These are phyloP conservation scores for Labroides dimidiatus DNA, from an alignment of 2,797 vertebrate species.

Conservation along the genomic window DNA sequence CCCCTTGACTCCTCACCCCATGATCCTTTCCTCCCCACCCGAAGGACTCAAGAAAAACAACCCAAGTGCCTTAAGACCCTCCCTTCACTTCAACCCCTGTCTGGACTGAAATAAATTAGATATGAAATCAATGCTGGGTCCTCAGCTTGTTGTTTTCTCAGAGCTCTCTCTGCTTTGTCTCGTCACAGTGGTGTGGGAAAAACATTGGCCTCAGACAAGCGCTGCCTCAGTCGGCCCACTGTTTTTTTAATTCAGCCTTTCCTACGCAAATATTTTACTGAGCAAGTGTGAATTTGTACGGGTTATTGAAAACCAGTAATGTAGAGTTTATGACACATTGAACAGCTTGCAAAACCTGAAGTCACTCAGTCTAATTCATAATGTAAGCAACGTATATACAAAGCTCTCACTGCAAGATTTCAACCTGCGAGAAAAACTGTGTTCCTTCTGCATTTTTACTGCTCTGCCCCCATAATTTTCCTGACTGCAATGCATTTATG, in stretches of 20 bases:
- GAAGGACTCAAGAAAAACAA: slow-evolving; percentile 84
- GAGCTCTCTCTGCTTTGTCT: slow-evolving; percentile 13
- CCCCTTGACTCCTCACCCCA: slow-evolving; percentile 94
- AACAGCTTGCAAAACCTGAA: background rate
- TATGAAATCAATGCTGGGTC: slow-evolving; percentile 55
- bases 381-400: background rate
- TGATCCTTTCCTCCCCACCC: slow-evolving; percentile 85
- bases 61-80: slow-evolving; percentile 62
- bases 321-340: background rate
- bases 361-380: background rate
- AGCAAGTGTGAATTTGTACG: background rate
- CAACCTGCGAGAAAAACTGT: too few species aligned
- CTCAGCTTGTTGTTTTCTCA: slow-evolving; percentile 44
- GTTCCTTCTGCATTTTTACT: too few species aligned
- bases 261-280: background rate
- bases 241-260: background rate
- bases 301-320: background rate
- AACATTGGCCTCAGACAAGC: background rate
- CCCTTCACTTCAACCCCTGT: slow-evolving; percentile 56
- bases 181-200: background rate
- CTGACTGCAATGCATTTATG: too few species aligned
- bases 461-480: too few species aligned
- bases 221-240: background rate
- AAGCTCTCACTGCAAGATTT: background rate
- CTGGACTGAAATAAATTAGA: slow-evolving; percentile 71